Percentiles rank a stretch among this genome's conserved stretches.
Conservation (phyloP, 2,888 invertebrate genomes). For the Tiliacea aurago region DNA sequence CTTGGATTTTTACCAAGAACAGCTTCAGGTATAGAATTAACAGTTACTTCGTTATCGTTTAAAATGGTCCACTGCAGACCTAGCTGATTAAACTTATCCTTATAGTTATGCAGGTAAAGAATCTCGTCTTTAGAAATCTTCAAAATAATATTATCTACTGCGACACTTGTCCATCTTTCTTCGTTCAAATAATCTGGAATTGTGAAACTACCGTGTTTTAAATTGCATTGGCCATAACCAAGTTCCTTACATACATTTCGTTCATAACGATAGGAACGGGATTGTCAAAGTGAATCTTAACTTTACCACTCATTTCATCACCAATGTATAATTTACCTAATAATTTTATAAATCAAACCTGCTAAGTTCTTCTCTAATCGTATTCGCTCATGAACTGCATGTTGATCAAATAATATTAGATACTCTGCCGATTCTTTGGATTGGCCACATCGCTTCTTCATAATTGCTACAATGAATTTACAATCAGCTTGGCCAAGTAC, state of each 20-base stretch:
- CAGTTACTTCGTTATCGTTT: constrained; percentile 81
- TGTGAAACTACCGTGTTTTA: not conserved
- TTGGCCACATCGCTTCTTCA: constrained; percentile 70
- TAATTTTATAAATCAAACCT: constrained; percentile 78
- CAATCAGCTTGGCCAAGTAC: constrained; percentile 94
- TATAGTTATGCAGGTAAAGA: constrained; percentile 88
- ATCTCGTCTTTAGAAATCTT: constrained; percentile 86
- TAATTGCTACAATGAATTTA: constrained; percentile 92
- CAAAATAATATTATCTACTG: constrained; percentile 75
- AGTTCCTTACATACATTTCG: not conserved
- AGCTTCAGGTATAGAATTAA: constrained; percentile 92
- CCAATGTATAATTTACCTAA: not conserved
- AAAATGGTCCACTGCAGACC: constrained; percentile 89
- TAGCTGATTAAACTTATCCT: constrained; percentile 89
- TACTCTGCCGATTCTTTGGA: constrained; percentile 81
- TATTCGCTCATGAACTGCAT: constrained; percentile 96
- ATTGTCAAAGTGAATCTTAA: not conserved
- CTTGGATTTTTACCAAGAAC: constrained; percentile 90
- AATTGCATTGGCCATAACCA: not conserved
- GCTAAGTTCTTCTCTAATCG: constrained; percentile 93
- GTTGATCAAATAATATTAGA: constrained; percentile 95
- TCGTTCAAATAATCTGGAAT: constrained; percentile 86
- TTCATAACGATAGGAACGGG: not conserved
- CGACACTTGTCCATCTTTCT: constrained; percentile 79
- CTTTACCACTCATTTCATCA: not conserved